These are phyloP conservation scores for Phocides pigmalion DNA, from an alignment of 1,140 invertebrate genomes.

Conservation along the genomic window DNA sequence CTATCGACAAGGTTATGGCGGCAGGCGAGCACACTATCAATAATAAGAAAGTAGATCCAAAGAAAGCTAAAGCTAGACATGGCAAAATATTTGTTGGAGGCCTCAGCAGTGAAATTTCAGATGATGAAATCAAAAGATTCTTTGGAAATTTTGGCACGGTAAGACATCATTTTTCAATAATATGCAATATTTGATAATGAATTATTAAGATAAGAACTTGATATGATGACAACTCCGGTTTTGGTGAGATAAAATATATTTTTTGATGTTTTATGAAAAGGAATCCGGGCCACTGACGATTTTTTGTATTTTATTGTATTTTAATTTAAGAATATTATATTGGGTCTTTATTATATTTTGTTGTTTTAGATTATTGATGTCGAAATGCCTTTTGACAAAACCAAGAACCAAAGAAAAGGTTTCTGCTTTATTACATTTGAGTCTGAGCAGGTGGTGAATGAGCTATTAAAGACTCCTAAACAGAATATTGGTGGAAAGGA, in stretches of 20 bases:
- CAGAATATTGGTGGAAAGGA: slow-evolving; percentile 97
- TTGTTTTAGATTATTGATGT: slow-evolving; percentile 93
- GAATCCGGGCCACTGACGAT: slow-evolving; percentile 81
- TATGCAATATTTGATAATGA: too few species aligned
- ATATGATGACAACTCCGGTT: slow-evolving; percentile 76
- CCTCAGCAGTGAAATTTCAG: slow-evolving; percentile 93
- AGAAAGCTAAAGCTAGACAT: slow-evolving; percentile 96
- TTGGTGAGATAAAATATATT: slow-evolving; percentile 72
- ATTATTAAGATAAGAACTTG: too few species aligned
- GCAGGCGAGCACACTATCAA: slow-evolving; percentile 95
- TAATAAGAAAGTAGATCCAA: slow-evolving; percentile 97
- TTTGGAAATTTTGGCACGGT: slow-evolving; percentile 96
- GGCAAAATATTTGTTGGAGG: slow-evolving; percentile 98
- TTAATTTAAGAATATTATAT: not conserved
- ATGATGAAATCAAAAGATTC: slow-evolving; percentile 96
- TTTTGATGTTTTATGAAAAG: slow-evolving; percentile 69
- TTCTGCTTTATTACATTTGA: slow-evolving; percentile 98
- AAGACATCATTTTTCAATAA: too few species aligned
- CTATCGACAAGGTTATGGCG: slow-evolving; percentile 95
- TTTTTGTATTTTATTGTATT: not conserved
- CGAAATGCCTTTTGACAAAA: slow-evolving; percentile 98
- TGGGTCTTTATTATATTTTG: slow-evolving; percentile 39
- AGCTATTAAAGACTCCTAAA: slow-evolving; percentile 94
- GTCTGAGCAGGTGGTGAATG: slow-evolving; percentile 95
- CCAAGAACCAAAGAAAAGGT: slow-evolving; percentile 97